phyloP scores from a whole-genome alignment of 2,888 invertebrate species.

The Morinoia aosen region DNA sequence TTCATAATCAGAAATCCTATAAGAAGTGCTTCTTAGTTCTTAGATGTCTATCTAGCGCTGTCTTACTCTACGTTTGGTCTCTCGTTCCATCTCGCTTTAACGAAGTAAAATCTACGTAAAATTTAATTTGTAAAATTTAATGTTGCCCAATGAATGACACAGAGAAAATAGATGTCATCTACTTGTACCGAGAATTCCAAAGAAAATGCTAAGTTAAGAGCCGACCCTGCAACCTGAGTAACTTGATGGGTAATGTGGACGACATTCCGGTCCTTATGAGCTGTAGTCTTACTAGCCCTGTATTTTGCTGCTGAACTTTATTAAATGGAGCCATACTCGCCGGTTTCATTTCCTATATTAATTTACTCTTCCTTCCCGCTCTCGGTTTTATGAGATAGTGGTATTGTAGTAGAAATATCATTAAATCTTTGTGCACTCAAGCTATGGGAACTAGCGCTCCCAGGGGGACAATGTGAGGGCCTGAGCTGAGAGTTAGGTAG shows the following conservation, averaged over 20 bases:
- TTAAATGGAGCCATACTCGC: not conserved
- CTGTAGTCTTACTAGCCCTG: not conserved
- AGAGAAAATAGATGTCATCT: not conserved
- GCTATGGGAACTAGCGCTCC: too few relatives aligned
- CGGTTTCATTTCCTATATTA: not conserved
- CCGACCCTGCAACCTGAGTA: not conserved
- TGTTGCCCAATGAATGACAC: not conserved
- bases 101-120: not conserved
- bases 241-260: not conserved
- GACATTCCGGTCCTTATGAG: not conserved
- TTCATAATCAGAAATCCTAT: not conserved
- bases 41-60: not conserved
- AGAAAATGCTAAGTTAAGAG: not conserved
- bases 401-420: too few relatives aligned
- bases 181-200: not conserved
- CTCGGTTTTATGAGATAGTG: too few relatives aligned
- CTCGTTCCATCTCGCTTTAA: not conserved
- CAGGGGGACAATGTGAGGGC: too few relatives aligned
- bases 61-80: not conserved
- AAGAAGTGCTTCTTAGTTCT: not conserved
- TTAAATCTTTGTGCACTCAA: too few relatives aligned
- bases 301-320: conserved; percentile 12
- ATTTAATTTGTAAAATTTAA: not conserved
- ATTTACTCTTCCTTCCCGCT: too few relatives aligned
- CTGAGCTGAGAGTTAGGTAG: too few relatives aligned